Conservation (phyloP, 2,113 vertebrate genomes). For the Sylvilagus bachmani region DNA sequence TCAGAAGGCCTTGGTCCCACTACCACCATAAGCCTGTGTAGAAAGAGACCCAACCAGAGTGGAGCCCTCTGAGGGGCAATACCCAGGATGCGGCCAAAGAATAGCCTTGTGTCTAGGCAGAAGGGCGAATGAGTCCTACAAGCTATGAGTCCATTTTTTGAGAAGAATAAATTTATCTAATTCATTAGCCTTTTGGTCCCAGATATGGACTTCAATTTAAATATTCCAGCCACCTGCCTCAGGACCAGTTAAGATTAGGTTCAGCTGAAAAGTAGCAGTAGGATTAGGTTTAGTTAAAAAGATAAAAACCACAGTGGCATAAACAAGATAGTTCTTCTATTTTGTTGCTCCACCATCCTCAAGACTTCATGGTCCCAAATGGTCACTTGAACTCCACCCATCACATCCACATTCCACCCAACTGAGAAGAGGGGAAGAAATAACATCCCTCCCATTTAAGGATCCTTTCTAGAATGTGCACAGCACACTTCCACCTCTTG, state of each 20-base stretch:
- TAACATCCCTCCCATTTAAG: slow-evolving; percentile 16
- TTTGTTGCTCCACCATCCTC: no score
- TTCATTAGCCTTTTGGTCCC: neutral
- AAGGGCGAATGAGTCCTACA: neutral
- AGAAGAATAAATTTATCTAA: neutral
- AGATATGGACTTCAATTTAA: slow-evolving; percentile 1
- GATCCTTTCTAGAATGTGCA: neutral
- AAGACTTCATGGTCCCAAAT: neutral
- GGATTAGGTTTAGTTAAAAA: neutral
- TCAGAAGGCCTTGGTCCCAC: slow-evolving; percentile 8
- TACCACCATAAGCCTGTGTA: neutral
- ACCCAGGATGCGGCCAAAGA: neutral
- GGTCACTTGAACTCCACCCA: neutral
- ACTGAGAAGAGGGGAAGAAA: neutral
- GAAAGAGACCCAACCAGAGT: neutral
- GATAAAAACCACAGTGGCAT: neutral
- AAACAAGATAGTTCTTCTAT: slow-evolving; percentile 20
- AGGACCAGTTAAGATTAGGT: neutral
- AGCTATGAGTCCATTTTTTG: neutral
- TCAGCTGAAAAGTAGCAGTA: slow-evolving; percentile 23
- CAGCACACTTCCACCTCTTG: neutral
- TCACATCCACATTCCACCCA: neutral
- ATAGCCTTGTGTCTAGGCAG: neutral
- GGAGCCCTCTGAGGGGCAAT: neutral
- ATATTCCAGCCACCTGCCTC: neutral